These are phyloP conservation scores for Picus viridis DNA, from an alignment of 2,797 vertebrate genomes.

Conservation along the genomic window DNA sequence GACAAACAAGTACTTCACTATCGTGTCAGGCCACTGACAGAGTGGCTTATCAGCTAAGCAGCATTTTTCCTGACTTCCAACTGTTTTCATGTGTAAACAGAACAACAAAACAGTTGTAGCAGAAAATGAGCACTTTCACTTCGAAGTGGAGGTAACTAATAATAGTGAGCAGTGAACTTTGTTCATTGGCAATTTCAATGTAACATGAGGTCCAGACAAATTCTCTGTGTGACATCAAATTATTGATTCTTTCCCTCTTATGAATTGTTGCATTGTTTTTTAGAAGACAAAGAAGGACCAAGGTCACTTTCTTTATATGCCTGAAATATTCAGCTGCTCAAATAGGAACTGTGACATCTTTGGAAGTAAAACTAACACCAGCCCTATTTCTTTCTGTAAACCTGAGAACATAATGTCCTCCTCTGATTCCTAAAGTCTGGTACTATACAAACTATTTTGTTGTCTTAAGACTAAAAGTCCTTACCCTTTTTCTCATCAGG, in stretches of 20 bases:
- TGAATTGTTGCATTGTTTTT: not conserved
- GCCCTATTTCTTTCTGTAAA: not conserved
- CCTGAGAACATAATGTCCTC: not conserved
- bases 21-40: not conserved
- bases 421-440: not conserved
- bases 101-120: not conserved
- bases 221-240: not conserved
- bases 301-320: not conserved
- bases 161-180: not conserved
- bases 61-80: slow-evolving; percentile 7
- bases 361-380: not conserved
- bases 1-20: not conserved
- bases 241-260: not conserved
- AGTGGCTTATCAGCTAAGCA: not conserved
- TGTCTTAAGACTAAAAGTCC: not conserved
- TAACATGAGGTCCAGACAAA: not conserved
- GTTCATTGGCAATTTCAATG: not conserved
- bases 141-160: not conserved
- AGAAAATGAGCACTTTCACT: not conserved
- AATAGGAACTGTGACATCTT: not conserved
- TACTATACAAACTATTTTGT: not conserved
- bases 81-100: slow-evolving; percentile 28
- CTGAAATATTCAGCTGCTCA: too few species aligned
- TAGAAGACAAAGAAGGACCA: not conserved
- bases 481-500: not conserved